Evolutionary conservation across 2,113 vertebrate species (phyloP).

Genomic region (Leptocoma aspasia): DNA sequence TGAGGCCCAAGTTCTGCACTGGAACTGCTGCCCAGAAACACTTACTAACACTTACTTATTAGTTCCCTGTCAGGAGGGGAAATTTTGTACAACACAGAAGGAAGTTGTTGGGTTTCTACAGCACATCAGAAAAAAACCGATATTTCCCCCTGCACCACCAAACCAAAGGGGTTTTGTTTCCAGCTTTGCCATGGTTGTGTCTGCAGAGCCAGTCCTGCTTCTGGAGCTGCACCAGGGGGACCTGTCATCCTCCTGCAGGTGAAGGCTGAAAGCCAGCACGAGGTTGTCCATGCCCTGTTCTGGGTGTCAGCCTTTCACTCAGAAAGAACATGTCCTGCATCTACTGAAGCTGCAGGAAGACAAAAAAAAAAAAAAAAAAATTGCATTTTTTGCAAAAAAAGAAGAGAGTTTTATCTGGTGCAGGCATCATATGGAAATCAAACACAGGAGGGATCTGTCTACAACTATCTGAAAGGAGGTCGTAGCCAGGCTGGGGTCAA

Average conservation of each 20-base stretch:
- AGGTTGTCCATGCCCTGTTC: accelerated
- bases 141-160: not conserved
- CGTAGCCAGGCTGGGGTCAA: not conserved
- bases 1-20: not conserved
- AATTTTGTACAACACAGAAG: not conserved
- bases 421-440: not conserved
- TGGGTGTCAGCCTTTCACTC: not conserved
- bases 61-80: constrained; percentile 19
- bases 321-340: not conserved
- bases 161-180: not conserved
- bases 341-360: not conserved
- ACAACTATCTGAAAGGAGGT: not conserved
- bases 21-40: not conserved
- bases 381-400: not conserved
- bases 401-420: not conserved
- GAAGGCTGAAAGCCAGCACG: not conserved
- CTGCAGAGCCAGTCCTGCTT: not conserved
- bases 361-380: not conserved
- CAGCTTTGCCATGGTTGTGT: not conserved
- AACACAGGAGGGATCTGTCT: not conserved
- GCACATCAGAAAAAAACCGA: not conserved
- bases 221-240: not conserved
- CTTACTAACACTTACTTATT: not conserved
- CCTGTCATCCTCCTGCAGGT: not conserved
- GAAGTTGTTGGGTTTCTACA: constrained; percentile 18